Evolutionary conservation across 2,797 vertebrate genomes (phyloP).

Genomic region (Sebastes itinus): DNA sequence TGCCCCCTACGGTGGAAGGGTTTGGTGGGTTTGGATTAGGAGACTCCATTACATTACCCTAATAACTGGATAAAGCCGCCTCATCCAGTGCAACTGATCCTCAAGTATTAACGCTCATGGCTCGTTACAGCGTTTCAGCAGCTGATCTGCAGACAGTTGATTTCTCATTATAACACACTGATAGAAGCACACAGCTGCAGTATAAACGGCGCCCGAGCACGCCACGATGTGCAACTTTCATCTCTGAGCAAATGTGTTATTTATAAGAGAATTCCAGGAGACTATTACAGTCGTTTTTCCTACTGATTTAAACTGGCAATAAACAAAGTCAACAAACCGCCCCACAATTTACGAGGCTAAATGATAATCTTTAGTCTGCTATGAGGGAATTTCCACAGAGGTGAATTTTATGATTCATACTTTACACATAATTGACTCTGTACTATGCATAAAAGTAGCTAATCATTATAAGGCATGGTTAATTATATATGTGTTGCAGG

Average conservation of each 20-base stretch:
- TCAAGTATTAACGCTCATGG: conserved; percentile 78
- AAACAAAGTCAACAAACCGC: conserved; percentile 69
- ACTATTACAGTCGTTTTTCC: conserved; percentile 33
- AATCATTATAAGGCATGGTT: conserved; percentile 55
- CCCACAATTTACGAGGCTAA: conserved; percentile 65
- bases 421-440: conserved; percentile 67
- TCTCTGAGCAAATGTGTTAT: conserved; percentile 39
- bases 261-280: conserved; percentile 54
- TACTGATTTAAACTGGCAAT: conserved; percentile 54
- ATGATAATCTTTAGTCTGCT: conserved; percentile 78
- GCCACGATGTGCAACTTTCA: conserved; percentile 55
- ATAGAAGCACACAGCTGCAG: conserved; percentile 67
- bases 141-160: conserved; percentile 78
- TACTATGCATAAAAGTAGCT: conserved; percentile 54
- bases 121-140: conserved; percentile 75
- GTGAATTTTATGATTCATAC: conserved; percentile 68
- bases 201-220: conserved; percentile 35
- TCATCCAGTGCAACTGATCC: conserved; percentile 82
- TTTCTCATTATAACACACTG: conserved; percentile 70
- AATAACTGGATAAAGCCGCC: conserved; percentile 83
- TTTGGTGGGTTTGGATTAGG: conserved; percentile 81
- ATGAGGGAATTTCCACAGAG: conserved; percentile 79
- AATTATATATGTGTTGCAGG: conserved; percentile 59
- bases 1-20: conserved; percentile 79
- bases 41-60: conserved; percentile 84